Evolutionary conservation across 2,888 invertebrate species (phyloP), one percentile per base, ranked within the genome.

Genomic region (Bibio marci): DNA sequence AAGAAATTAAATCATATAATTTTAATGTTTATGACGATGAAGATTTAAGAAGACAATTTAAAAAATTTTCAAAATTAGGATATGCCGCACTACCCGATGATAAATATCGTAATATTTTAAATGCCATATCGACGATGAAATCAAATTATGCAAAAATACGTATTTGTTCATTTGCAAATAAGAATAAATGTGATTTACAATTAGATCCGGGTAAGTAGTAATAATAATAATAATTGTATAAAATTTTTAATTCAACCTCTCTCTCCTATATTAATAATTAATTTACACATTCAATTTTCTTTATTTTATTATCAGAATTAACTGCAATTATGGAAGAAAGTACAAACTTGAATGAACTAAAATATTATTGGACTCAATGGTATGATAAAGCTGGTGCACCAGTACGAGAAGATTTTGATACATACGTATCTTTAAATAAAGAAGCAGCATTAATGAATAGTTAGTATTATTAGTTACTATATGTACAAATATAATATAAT

Each of bases 281-380:
- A n/a, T n/a, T n/a, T n/a, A n/a, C n/a, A n/a, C n/a, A n/a, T n/a
- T 30, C 26, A 62, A 62, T 4, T 59, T 76, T 79, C n/a, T 22
- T 8, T 22, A 6, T 22, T 22, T 22, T 4, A 22, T 6, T 22
- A 4, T 3, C 12, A 39, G 39, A 86, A 47, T 60, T 87, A 25
- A 77, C 74, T 1, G 70, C 76, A 41, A 64, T 79, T 12, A 63
- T 86, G 45, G 62, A 70, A 1, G 71, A 62, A 27, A 83, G 80
- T 39, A 70, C 76, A 37, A 70, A 90, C 53, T 78, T 80, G 2
- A 76, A 83, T 12, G 80, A 83, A 52, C 57, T 91, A 46, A 71
- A 76, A 50, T 70, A 83, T 51, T 66, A 74, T 2, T 91, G 90
- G 90, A 56, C 70, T 4, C 72, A 79, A 50, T 91, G 86, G 80